A percentile compares a stretch with the other conserved stretches of the same genome.
phyloP scores from a whole-genome alignment of 35 echinoderm and acorn worm species.

The Ptychodera flava region DNA sequence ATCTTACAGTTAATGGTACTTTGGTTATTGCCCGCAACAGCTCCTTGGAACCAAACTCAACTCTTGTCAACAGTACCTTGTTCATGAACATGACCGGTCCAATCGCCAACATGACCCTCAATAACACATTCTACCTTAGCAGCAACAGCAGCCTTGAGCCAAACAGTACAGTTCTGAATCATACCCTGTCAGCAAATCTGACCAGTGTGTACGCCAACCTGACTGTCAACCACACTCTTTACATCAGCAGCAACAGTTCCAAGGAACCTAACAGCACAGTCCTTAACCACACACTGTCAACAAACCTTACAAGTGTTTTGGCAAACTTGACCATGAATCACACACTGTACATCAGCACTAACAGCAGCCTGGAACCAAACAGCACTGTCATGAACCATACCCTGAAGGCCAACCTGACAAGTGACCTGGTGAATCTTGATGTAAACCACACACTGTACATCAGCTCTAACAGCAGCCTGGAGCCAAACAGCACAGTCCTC shows the following conservation, averaged over 20 bases:
- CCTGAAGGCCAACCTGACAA: background rate
- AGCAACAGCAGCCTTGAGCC: background rate
- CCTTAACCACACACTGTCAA: conserved; percentile 8
- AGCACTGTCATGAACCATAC: background rate
- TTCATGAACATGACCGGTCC: background rate
- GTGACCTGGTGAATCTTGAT: background rate
- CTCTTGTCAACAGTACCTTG: background rate
- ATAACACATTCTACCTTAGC: background rate
- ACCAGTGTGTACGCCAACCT: background rate
- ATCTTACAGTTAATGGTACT: background rate
- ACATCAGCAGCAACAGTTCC: conserved; percentile 23
- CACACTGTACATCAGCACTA: background rate
- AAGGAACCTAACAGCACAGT: background rate
- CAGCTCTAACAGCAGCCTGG: background rate
- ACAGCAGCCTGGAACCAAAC: background rate
- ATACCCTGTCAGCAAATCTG: conserved; percentile 11
- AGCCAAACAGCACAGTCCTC: background rate
- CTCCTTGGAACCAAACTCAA: background rate
- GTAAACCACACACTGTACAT: background rate
- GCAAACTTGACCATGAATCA: conserved; percentile 26
- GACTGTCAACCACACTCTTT: conserved; percentile 10
- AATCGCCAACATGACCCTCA: background rate
- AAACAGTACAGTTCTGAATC: background rate
- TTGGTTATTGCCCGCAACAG: background rate
- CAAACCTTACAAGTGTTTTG: background rate